phyloP scores from a whole-genome alignment of 2,888 invertebrate species.

The Cyclophora albipunctata region DNA sequence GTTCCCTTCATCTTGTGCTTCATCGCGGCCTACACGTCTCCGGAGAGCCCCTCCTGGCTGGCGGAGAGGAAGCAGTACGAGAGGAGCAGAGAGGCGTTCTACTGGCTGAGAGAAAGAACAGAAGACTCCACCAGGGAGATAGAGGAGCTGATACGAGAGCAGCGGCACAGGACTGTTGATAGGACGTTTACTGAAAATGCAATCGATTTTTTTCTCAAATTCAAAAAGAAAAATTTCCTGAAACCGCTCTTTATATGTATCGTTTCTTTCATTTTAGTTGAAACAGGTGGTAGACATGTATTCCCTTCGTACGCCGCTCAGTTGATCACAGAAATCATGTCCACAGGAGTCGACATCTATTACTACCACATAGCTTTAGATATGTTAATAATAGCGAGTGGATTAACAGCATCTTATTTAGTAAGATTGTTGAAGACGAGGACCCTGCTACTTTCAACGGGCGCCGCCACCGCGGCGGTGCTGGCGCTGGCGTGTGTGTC shows the following conservation, averaged over 20 bases:
- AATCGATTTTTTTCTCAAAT: slow-evolving; percentile 29
- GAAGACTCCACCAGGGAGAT: slow-evolving; percentile 45
- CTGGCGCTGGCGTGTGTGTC: slow-evolving; percentile 33
- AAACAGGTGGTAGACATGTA: slow-evolving; percentile 42
- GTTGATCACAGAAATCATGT: slow-evolving; percentile 39
- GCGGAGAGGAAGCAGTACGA: slow-evolving; percentile 17
- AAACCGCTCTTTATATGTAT: slow-evolving; percentile 39
- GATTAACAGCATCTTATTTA: slow-evolving; percentile 37
- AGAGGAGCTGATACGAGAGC: slow-evolving; percentile 33
- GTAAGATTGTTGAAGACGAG: slow-evolving; percentile 42
- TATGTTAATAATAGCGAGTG: slow-evolving; percentile 36
- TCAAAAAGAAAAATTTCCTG: slow-evolving; percentile 36
- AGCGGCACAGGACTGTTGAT: slow-evolving; percentile 13
- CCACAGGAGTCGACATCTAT: slow-evolving; percentile 31
- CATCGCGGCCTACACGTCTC: slow-evolving; percentile 21
- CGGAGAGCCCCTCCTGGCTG: slow-evolving; percentile 28
- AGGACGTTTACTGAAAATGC: slow-evolving; percentile 10
- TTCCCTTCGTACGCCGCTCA: slow-evolving; percentile 47
- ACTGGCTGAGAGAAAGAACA: slow-evolving; percentile 63
- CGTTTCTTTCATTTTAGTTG: slow-evolving; percentile 31
- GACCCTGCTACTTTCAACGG: slow-evolving; percentile 41
- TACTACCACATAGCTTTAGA: slow-evolving; percentile 43
- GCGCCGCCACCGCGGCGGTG: slow-evolving; percentile 30
- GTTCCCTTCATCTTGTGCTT: slow-evolving; percentile 14
- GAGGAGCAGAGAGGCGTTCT: slow-evolving; percentile 31